Percentiles rank a stretch among this genome's conserved stretches.
phyloP scores from a whole-genome alignment of 2,888 invertebrate genomes.

The Clostera curtula region DNA sequence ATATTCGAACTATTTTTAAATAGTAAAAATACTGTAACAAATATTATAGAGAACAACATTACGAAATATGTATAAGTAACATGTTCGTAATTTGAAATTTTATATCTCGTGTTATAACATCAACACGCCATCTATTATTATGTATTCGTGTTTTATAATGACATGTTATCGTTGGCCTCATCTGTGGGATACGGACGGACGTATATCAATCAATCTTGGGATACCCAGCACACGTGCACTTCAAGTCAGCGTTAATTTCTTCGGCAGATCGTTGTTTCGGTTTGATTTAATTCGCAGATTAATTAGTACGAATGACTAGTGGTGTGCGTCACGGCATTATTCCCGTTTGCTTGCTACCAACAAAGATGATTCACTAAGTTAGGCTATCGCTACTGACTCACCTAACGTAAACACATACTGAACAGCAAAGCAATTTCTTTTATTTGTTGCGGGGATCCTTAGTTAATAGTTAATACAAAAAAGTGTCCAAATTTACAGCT shows the following conservation, averaged over 20 bases:
- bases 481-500: too few species aligned
- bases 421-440: conserved; percentile 9
- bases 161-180: conserved; percentile 35
- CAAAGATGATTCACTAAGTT: conserved; percentile 51
- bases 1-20: too few species aligned
- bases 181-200: conserved; percentile 29
- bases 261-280: conserved; percentile 13
- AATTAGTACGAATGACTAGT: conserved; percentile 29
- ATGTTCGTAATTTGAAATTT: too few species aligned
- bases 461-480: conserved; percentile 9
- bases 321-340: conserved; percentile 55
- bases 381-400: conserved; percentile 53
- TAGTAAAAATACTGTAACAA: too few species aligned
- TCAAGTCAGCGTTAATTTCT: conserved; percentile 7
- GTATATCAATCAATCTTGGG: conserved; percentile 43
- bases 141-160: conserved; percentile 28
- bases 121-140: conserved; percentile 13
- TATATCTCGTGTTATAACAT: conserved; percentile 9
- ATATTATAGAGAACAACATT: too few species aligned
- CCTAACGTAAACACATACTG: conserved; percentile 14
- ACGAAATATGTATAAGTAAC: too few species aligned
- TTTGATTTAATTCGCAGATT: conserved; percentile 28
- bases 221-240: conserved; percentile 11
- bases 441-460: conserved; percentile 4
- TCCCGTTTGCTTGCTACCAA: conserved; percentile 39